Percentiles rank a stretch among this genome's conserved stretches.
These are phyloP conservation scores for Drosophila azteca DNA, from an alignment of 1,140 invertebrate genomes.

Conservation along the genomic window DNA sequence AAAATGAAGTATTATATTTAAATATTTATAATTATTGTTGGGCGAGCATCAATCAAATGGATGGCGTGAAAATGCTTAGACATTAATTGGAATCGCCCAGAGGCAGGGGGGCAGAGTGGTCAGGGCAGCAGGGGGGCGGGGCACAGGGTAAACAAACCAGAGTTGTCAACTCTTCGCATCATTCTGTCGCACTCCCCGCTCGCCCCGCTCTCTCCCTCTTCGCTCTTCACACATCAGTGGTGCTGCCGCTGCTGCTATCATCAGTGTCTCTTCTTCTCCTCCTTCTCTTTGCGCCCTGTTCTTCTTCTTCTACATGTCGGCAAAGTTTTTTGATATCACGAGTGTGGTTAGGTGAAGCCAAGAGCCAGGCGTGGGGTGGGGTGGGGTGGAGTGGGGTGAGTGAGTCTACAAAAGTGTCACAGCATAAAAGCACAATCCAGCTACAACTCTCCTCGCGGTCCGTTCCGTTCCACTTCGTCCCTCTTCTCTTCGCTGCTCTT, in stretches of 20 bases:
- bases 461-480: neutral
- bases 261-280: constrained; percentile 25
- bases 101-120: neutral
- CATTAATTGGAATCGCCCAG: constrained; percentile 59
- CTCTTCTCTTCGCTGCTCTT: constrained; percentile 1
- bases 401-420: constrained; percentile 70
- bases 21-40: constrained; percentile 57
- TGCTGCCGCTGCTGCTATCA: constrained; percentile 19
- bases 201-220: constrained; percentile 8
- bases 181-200: constrained; percentile 24
- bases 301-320: constrained; percentile 60
- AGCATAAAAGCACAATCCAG: constrained; percentile 72
- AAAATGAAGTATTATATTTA: neutral
- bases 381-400: constrained; percentile 11
- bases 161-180: constrained; percentile 43
- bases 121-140: neutral
- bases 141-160: constrained; percentile 38
- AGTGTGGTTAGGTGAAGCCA: constrained; percentile 42
- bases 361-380: neutral
- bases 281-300: constrained; percentile 22
- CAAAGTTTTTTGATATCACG: constrained; percentile 75
- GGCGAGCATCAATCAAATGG: constrained; percentile 57
- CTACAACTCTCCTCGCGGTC: constrained; percentile 11
- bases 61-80: constrained; percentile 65
- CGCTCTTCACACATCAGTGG: constrained; percentile 48